phyloP scores from a whole-genome alignment of 1,140 invertebrate species.

The Papilio helenus region DNA sequence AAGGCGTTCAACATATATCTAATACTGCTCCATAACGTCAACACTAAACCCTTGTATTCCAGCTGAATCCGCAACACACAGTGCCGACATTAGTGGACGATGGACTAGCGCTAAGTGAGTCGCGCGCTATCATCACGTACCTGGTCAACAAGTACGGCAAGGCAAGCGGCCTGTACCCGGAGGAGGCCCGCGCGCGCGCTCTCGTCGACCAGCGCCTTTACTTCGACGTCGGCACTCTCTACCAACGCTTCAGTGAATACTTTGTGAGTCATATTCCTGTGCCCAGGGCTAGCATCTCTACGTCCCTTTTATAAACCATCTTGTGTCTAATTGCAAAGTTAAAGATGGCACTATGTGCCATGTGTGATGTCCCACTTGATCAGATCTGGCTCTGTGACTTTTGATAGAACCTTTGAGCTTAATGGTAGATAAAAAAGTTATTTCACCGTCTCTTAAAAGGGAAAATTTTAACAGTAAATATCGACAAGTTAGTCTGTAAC shows the following conservation, averaged over 20 bases:
- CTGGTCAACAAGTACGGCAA: constrained; percentile 89
- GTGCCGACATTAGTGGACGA: constrained; percentile 88
- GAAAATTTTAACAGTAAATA: no score
- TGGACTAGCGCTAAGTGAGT: constrained; percentile 87
- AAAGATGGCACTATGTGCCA: no score
- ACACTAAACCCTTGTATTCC: constrained; percentile 42
- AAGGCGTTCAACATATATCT: no score
- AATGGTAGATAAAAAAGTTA: no score
- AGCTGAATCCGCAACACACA: constrained; percentile 88
- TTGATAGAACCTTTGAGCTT: no score
- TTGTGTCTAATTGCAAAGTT: no score
- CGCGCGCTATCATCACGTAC: constrained; percentile 89
- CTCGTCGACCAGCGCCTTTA: constrained; percentile 88
- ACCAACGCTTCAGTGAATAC: constrained; percentile 85
- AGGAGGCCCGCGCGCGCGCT: constrained; percentile 87
- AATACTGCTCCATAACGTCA: no score
- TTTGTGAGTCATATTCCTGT: constrained; percentile 64
- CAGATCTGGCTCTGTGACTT: no score
- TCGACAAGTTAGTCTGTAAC: background rate
- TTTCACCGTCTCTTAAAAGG: no score
- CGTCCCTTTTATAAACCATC: no score
- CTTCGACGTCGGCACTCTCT: constrained; percentile 89
- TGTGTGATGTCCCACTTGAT: no score
- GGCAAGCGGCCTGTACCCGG: constrained; percentile 88
- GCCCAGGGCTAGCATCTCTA: no score